Conservation (phyloP, 2,797 vertebrate genomes). For the Siniperca scherzeri region DNA sequence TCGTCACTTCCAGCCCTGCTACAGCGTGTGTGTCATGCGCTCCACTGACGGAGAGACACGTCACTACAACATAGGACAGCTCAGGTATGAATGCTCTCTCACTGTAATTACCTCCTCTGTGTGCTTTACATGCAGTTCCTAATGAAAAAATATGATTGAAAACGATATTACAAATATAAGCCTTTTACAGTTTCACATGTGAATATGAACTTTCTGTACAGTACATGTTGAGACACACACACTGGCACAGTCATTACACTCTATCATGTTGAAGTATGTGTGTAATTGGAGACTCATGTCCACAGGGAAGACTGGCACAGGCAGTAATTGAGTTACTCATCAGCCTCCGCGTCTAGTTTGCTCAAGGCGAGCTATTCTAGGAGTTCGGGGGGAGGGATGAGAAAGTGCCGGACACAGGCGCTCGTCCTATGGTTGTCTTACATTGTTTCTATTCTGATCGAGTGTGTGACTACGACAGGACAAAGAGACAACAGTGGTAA, state of each 20-base stretch:
- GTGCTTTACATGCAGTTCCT: background rate
- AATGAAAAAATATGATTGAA: background rate
- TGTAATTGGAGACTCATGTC: conserved; percentile 68
- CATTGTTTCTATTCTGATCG: conserved; percentile 29
- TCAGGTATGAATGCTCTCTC: conserved; percentile 84
- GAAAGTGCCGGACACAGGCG: conserved; percentile 20
- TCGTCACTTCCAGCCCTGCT: conserved; percentile 92
- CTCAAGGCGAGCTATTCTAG: conserved; percentile 51
- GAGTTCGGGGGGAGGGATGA: conserved; percentile 43
- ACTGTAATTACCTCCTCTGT: background rate
- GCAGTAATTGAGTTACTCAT: conserved; percentile 70
- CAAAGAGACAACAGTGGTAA: conserved; percentile 6
- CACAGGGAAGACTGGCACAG: conserved; percentile 59
- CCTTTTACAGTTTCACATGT: background rate
- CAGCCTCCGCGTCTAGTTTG: conserved; percentile 45
- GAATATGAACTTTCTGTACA: conserved; percentile 25
- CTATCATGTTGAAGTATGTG: conserved; percentile 50
- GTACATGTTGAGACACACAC: conserved; percentile 17
- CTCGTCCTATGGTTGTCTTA: conserved; percentile 30
- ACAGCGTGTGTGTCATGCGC: conserved; percentile 92
- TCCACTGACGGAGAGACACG: conserved; percentile 93
- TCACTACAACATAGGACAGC: conserved; percentile 94
- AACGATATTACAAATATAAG: background rate
- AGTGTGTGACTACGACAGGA: background rate
- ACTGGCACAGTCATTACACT: conserved; percentile 37